Percentiles rank a stretch among this genome's conserved stretches.
Conservation (phyloP, 2,797 vertebrate genomes). For the Darevskia nairensis region DNA sequence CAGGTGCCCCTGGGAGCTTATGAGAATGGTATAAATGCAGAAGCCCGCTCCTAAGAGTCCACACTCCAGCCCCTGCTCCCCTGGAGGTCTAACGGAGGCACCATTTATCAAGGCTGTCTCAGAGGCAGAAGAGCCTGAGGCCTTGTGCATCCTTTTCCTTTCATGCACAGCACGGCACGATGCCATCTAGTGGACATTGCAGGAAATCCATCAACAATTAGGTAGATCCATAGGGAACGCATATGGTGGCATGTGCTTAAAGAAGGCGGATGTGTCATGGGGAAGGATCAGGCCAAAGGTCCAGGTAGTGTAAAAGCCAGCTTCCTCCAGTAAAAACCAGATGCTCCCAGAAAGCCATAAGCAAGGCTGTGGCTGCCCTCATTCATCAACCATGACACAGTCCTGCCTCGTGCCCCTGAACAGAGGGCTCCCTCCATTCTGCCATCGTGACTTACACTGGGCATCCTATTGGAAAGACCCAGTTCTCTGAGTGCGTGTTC, state of each 20-base stretch:
- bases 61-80: not conserved
- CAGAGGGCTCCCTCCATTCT: no score
- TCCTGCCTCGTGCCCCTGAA: no score
- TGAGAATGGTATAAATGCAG: not conserved
- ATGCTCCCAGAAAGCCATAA: no score
- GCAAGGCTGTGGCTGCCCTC: no score
- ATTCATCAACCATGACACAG: no score
- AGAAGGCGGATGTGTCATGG: not conserved
- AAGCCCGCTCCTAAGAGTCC: not conserved
- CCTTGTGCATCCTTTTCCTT: not conserved
- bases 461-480: no score
- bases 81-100: not conserved
- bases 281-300: not conserved
- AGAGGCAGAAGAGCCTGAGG: not conserved
- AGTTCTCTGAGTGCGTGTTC: no score
- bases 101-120: not conserved
- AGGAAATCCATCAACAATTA: not conserved
- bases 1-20: no score
- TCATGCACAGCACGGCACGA: not conserved
- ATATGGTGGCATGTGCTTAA: not conserved
- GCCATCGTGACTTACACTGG: no score
- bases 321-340: no score
- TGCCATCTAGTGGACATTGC: constrained; percentile 6
- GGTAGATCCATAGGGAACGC: no score
- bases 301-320: no score